These are phyloP conservation scores for Agrochola lota DNA, from an alignment of 2,888 invertebrate genomes.

Conservation along the genomic window DNA sequence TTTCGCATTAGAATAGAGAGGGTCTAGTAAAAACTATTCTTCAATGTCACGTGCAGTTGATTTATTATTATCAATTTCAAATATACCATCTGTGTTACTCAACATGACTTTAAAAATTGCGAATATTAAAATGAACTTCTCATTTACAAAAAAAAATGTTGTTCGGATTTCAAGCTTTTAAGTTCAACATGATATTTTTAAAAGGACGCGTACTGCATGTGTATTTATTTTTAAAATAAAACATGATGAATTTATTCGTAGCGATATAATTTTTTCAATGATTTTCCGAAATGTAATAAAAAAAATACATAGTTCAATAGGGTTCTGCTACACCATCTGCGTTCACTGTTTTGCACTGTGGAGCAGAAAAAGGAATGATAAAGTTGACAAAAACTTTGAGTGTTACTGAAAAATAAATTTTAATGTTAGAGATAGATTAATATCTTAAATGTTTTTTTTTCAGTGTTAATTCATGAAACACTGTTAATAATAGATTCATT, in stretches of 20 bases:
- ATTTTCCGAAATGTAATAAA: neutral
- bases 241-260: neutral
- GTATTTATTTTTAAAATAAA: neutral
- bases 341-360: neutral
- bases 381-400: too few species aligned
- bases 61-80: neutral
- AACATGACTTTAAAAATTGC: slow-evolving; percentile 1
- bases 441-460: neutral
- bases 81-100: neutral
- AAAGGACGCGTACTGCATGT: too few species aligned
- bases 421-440: neutral
- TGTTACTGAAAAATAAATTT: neutral
- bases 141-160: neutral
- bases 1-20: neutral
- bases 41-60: slow-evolving; percentile 13
- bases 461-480: neutral
- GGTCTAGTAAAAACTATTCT: neutral
- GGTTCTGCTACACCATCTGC: neutral
- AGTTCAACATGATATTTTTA: neutral
- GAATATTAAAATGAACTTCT: neutral
- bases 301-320: neutral
- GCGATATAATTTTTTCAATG: neutral
- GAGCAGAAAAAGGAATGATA: neutral
- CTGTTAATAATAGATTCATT: neutral
- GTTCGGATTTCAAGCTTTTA: neutral